Percentiles rank a stretch among this genome's conserved stretches.
Evolutionary conservation across 30 jellyfish, hydroid and myxozoan genomes (phyloP).

Genomic region (Hydractinia echinata): DNA sequence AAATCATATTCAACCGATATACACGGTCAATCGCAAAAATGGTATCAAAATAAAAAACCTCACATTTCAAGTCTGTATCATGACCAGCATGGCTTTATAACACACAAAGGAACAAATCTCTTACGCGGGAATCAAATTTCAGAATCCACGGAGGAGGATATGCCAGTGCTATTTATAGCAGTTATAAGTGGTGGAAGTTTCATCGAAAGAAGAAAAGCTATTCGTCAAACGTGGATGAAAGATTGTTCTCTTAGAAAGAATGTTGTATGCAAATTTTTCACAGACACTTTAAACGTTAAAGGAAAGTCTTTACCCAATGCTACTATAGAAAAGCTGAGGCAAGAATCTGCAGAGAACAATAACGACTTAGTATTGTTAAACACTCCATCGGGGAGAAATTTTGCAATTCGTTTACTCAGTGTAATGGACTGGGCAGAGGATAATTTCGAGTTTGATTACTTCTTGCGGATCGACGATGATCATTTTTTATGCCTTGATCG

Average conservation of each 20-base stretch:
- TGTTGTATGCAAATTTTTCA: slow-evolving; percentile 60
- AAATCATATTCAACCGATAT: background rate
- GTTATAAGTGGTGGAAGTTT: slow-evolving; percentile 46
- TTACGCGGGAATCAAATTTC: no score
- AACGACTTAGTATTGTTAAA: slow-evolving; percentile 53
- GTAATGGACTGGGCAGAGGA: slow-evolving; percentile 66
- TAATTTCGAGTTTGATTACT: slow-evolving; percentile 42
- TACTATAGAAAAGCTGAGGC: slow-evolving; percentile 13
- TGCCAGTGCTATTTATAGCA: slow-evolving; percentile 53
- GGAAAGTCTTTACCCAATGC: slow-evolving; percentile 50
- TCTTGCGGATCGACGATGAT: slow-evolving; percentile 73
- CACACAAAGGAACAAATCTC: no score
- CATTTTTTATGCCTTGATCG: slow-evolving; percentile 66
- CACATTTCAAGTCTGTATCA: no score
- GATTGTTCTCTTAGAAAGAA: slow-evolving; percentile 43
- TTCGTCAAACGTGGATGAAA: slow-evolving; percentile 73
- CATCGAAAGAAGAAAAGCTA: slow-evolving; percentile 50
- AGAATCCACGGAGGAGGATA: background rate
- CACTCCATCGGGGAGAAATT: slow-evolving; percentile 65
- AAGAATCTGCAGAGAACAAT: slow-evolving; percentile 46
- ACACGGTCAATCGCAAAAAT: no score
- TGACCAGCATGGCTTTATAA: no score
- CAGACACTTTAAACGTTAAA: slow-evolving; percentile 48
- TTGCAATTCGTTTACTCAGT: slow-evolving; percentile 65
- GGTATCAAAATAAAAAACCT: no score